Percentiles rank a stretch among this genome's conserved stretches.
Evolutionary conservation across 2,113 vertebrate genomes (phyloP).

Genomic region (Zosterops japonicus): DNA sequence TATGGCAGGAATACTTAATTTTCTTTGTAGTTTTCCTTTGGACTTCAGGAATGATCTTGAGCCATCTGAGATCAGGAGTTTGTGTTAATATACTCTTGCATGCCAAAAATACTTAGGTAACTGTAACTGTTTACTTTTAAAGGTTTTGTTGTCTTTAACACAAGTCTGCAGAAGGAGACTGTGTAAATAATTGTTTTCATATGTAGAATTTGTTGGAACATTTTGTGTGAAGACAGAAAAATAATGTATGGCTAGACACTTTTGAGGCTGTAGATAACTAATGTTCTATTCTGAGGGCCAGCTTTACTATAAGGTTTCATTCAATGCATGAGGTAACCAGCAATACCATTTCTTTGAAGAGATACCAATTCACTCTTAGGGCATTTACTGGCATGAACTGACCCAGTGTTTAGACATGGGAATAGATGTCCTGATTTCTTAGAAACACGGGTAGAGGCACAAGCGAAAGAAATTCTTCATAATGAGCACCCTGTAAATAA

Average conservation of each 20-base stretch:
- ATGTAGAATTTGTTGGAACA: not conserved
- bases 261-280: not conserved
- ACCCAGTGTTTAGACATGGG: not conserved
- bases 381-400: not conserved
- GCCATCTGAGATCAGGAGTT: not conserved
- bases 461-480: not conserved
- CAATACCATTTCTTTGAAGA: not conserved
- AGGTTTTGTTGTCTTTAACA: not conserved
- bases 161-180: not conserved
- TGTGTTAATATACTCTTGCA: not conserved
- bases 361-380: not conserved
- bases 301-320: conserved; percentile 4
- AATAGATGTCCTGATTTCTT: conserved; percentile 16
- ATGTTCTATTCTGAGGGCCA: not conserved
- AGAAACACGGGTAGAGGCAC: not conserved
- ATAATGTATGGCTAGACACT: not conserved
- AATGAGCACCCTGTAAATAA: not conserved
- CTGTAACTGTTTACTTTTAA: not conserved
- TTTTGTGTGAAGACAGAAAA: not conserved
- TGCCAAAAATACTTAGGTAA: not conserved
- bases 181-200: not conserved
- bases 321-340: not conserved
- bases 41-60: not conserved
- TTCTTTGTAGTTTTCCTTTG: not conserved
- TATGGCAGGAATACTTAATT: not conserved